Conservation (phyloP, 2,113 vertebrate genomes). For the Apus apus region DNA sequence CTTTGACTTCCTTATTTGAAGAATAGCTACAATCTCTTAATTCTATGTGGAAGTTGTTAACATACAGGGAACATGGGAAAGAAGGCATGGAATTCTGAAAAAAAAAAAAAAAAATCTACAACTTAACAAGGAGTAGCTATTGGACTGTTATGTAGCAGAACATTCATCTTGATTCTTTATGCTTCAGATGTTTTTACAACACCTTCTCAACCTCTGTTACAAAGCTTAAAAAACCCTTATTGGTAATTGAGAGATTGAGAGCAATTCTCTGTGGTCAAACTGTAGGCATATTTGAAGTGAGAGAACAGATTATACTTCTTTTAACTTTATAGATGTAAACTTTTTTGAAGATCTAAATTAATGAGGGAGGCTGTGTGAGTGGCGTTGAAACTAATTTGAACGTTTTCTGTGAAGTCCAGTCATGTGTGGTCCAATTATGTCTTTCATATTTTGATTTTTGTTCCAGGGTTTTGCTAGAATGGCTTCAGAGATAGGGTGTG, state of each 20-base stretch:
- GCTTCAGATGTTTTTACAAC: not conserved
- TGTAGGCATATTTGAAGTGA: not conserved
- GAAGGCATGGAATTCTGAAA: not conserved
- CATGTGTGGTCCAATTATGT: not conserved
- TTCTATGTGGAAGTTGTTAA: not conserved
- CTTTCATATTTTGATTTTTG: not conserved
- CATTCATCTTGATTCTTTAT: not conserved
- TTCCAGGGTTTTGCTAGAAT: slow-evolving; percentile 90
- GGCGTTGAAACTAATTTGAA: not conserved
- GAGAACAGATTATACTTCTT: not conserved
- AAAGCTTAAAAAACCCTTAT: not conserved
- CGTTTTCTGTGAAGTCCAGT: not conserved
- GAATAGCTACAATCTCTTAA: not conserved
- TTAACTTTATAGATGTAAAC: not conserved
- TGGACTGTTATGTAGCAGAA: not conserved
- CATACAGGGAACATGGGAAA: not conserved
- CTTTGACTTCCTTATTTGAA: not conserved
- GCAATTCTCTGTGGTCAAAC: not conserved
- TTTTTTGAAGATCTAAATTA: not conserved
- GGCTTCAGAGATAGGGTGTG: slow-evolving; percentile 83
- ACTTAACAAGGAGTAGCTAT: not conserved
- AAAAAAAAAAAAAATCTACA: not conserved
- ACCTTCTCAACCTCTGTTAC: not conserved
- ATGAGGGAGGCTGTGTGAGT: not conserved
- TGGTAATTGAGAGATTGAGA: not conserved